Base-by-base conservation (phyloP, 2,888 invertebrate genomes). In the Netelia fuscicornis region DNA sequence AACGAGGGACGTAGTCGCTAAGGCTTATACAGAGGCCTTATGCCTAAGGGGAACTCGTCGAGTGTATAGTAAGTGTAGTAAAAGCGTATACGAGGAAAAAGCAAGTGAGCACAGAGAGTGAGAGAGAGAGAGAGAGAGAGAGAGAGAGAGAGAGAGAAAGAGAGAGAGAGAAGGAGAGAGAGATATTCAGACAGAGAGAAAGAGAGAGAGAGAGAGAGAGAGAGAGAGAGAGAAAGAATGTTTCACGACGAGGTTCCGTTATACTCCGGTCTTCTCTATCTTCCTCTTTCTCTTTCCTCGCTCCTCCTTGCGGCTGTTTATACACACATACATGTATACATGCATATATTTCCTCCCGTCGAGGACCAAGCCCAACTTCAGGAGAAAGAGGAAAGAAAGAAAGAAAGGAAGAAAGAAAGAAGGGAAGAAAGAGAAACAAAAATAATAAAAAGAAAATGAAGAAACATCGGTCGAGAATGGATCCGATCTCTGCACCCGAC, bases 301-400 rank as follows among this genome's bases (percentile, higher is more conserved):
- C 17, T 11, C 64, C 37, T 52, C 37, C 56, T 56, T 17, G 20
- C 37, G 62, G 48, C 48, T 78, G 48, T 20, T 62, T 58, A 37
- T 56, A 56, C 9, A 13, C 25, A 23, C 6, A n/a, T 13, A 74
- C 62, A 48, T 74, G 25, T 17, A 60, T 62, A 23, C 25, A 74
- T 62, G 44, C 30, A 58, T 56, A 71, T 44, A 56, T 82, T 8
- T 58, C 37, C 68, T 60, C 11, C 81, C 84, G 86, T 87, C 88
- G 83, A 84, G 81, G 81, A 13, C 20, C 88, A 87, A 84, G 87
- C 88, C 90, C 89, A 88, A 89, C 90, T 86, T 86, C 88, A 89
- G 86, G 60, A 23, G 62, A 60, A 42, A 84, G 65, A 25, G 20
- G 62, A 48, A 68, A 77, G 52, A 48, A 42, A 52, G 76, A 68